A percentile compares a stretch with the other conserved stretches of the same genome.
Evolutionary conservation across 2,888 invertebrate species (phyloP).

Genomic region (Carpatolechia fugitivella): DNA sequence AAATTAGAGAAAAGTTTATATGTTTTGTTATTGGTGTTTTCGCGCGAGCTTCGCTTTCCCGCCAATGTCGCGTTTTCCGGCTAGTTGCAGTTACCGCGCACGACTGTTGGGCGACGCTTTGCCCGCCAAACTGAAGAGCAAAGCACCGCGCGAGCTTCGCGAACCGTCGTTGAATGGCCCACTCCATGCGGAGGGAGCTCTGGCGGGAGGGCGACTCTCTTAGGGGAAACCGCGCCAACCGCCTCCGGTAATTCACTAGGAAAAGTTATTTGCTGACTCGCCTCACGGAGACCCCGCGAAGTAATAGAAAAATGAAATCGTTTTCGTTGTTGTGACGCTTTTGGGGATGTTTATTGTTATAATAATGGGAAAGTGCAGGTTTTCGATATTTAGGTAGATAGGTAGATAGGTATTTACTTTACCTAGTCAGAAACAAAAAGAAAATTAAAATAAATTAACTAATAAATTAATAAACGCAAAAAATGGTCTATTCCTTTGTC

Average conservation of each 20-base stretch:
- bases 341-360: background rate
- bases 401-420: too few relatives aligned
- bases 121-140: conserved; percentile 72
- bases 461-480: too few relatives aligned
- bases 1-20: conserved; percentile 36
- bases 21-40: conserved; percentile 9
- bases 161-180: conserved; percentile 74
- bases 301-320: conserved; percentile 60
- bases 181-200: conserved; percentile 67
- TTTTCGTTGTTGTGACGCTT: conserved; percentile 21
- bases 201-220: conserved; percentile 71
- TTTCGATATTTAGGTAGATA: background rate
- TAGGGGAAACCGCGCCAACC: conserved; percentile 75
- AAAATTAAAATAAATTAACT: too few relatives aligned
- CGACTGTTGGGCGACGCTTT: conserved; percentile 62
- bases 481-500: too few relatives aligned
- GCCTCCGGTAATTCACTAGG: conserved; percentile 76
- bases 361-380: too few relatives aligned
- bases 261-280: conserved; percentile 74
- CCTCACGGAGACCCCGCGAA: conserved; percentile 47
- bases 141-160: conserved; percentile 67
- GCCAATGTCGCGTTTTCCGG: conserved; percentile 45
- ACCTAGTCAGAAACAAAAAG: too few relatives aligned
- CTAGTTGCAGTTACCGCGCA: conserved; percentile 36
- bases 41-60: conserved; percentile 51